Conservation (phyloP, 2,888 invertebrate species). For the Caprella mutica region DNA sequence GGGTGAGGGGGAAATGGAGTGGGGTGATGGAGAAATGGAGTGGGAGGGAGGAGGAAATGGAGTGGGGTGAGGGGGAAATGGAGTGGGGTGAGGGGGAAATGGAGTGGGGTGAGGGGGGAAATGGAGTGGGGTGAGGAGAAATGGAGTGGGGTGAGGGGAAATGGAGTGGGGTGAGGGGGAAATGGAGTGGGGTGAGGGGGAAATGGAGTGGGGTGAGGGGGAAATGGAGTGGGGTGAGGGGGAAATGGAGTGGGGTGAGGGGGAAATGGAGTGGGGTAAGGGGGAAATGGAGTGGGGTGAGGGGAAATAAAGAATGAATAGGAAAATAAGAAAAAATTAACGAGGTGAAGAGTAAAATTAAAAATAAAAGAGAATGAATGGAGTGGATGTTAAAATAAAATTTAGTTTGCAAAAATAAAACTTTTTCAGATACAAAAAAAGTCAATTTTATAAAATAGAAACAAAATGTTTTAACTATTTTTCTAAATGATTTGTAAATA, state of each 20-base stretch:
- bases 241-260: background rate
- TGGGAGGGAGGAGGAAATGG: background rate
- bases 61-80: background rate
- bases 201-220: background rate
- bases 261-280: background rate
- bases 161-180: background rate
- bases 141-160: background rate
- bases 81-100: background rate
- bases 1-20: background rate
- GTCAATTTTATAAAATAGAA: too few species aligned
- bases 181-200: background rate
- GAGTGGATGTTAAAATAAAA: background rate
- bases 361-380: background rate
- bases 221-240: background rate
- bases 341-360: background rate
- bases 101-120: background rate
- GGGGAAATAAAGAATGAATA: background rate
- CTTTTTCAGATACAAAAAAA: background rate
- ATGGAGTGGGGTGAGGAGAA: too few species aligned
- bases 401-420: background rate
- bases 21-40: background rate
- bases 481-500: too few species aligned
- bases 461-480: too few species aligned
- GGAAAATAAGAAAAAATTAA: too few species aligned
- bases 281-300: background rate